Evolutionary conservation across 2,888 invertebrate species (phyloP).

Genomic region (Andrena camellia): DNA sequence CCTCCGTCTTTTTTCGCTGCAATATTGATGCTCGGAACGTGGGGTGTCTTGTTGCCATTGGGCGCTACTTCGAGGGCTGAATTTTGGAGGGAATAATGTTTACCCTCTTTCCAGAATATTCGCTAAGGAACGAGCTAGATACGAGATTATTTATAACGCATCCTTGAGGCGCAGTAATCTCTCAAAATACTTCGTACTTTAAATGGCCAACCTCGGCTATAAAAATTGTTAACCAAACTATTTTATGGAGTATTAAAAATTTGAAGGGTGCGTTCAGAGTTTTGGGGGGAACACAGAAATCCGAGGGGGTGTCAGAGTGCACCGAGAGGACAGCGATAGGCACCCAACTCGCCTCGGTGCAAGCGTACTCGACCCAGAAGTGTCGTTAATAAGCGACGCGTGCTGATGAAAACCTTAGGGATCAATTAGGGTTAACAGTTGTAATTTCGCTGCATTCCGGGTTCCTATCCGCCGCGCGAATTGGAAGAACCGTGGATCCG

Average conservation of each 20-base stretch:
- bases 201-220: too few relatives aligned
- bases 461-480: slow-evolving; percentile 34
- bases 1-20: background rate
- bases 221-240: too few relatives aligned
- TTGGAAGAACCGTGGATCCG: background rate
- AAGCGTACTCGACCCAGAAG: slow-evolving; percentile 43
- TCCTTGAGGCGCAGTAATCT: too few relatives aligned
- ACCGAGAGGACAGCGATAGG: background rate
- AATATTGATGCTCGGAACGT: background rate
- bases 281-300: background rate
- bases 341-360: slow-evolving; percentile 25
- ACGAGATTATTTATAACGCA: too few relatives aligned
- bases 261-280: too few relatives aligned
- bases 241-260: too few relatives aligned
- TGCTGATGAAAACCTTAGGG: slow-evolving; percentile 65
- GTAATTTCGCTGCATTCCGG: slow-evolving; percentile 64
- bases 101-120: too few relatives aligned
- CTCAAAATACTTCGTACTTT: too few relatives aligned
- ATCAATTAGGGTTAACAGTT: slow-evolving; percentile 72
- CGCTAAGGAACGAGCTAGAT: too few relatives aligned
- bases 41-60: background rate
- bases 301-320: background rate
- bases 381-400: slow-evolving; percentile 60
- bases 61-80: background rate
- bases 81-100: background rate